phyloP scores from a whole-genome alignment of 2,797 vertebrate genomes.

The Taenioides sp. region DNA sequence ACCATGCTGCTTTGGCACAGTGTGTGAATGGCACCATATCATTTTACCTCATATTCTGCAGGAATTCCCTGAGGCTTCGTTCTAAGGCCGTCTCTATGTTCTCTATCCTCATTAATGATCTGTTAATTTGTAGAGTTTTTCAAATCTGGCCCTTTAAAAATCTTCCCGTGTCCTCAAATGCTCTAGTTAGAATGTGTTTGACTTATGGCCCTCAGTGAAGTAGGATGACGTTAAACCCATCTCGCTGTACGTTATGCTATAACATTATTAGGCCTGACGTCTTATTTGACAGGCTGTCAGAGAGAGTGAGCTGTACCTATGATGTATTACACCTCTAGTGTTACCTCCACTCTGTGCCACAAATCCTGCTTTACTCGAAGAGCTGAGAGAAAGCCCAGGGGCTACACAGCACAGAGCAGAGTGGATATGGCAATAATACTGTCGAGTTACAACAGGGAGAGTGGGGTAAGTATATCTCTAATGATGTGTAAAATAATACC shows the following conservation, averaged over 20 bases:
- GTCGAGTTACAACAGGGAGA: constrained; percentile 61
- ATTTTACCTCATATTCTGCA: neutral
- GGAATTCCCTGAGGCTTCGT: neutral
- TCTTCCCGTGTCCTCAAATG: neutral
- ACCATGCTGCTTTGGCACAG: neutral
- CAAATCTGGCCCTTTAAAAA: neutral
- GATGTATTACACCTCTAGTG: constrained; percentile 19
- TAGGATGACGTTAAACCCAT: neutral
- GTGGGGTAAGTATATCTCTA: constrained; percentile 39
- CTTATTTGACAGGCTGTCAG: constrained; percentile 15
- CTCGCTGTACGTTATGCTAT: constrained; percentile 4
- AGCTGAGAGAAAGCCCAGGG: constrained; percentile 32
- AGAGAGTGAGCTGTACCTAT: constrained; percentile 10
- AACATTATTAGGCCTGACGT: constrained; percentile 16
- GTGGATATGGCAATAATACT: constrained; percentile 52
- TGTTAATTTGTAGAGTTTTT: neutral
- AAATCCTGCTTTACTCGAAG: constrained; percentile 11
- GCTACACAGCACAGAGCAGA: constrained; percentile 30
- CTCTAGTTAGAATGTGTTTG: neutral
- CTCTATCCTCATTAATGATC: neutral
- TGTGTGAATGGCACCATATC: neutral
- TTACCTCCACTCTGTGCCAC: constrained; percentile 12
- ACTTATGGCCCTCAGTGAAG: neutral
- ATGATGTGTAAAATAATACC: neutral
- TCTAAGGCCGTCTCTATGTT: neutral